Evolutionary conservation across 2,888 invertebrate species (phyloP).

Genomic region (Sphaerophoria taeniata): DNA sequence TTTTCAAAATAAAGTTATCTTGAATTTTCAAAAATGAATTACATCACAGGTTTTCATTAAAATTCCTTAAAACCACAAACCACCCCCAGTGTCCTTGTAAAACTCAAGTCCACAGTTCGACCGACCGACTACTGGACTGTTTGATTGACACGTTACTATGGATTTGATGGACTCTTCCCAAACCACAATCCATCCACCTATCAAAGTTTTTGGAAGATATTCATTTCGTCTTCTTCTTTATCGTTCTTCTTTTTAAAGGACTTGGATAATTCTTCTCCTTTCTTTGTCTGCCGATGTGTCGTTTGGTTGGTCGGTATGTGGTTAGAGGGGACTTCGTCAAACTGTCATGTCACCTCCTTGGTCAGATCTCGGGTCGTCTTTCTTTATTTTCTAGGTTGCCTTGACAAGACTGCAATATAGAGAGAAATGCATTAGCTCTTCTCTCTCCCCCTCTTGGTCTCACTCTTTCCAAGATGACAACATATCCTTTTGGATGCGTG

Average conservation of each 20-base stretch:
- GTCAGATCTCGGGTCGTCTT: neutral
- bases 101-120: slow-evolving; percentile 11
- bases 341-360: too few relatives aligned
- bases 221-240: slow-evolving; percentile 56
- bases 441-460: slow-evolving; percentile 11
- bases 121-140: neutral
- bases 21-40: slow-evolving; percentile 54
- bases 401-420: slow-evolving; percentile 69
- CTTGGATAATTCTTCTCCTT: neutral
- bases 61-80: slow-evolving; percentile 19
- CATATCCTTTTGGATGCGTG: slow-evolving; percentile 23
- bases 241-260: slow-evolving; percentile 54
- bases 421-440: slow-evolving; percentile 68
- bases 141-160: slow-evolving; percentile 72
- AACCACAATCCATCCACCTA: slow-evolving; percentile 57
- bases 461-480: neutral
- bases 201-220: slow-evolving; percentile 57
- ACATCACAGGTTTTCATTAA: slow-evolving; percentile 52
- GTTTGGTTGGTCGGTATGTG: too few relatives aligned
- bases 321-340: too few relatives aligned
- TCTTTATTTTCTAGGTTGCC: slow-evolving; percentile 57
- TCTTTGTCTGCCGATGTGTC: too few relatives aligned
- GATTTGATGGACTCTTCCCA: slow-evolving; percentile 63
- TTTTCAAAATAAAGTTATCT: slow-evolving; percentile 1
- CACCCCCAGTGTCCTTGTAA: slow-evolving; percentile 3